A percentile compares a stretch with the other conserved stretches of the same genome.
phyloP scores from a whole-genome alignment of 2,113 vertebrate genomes.

The Gila orcuttii region DNA sequence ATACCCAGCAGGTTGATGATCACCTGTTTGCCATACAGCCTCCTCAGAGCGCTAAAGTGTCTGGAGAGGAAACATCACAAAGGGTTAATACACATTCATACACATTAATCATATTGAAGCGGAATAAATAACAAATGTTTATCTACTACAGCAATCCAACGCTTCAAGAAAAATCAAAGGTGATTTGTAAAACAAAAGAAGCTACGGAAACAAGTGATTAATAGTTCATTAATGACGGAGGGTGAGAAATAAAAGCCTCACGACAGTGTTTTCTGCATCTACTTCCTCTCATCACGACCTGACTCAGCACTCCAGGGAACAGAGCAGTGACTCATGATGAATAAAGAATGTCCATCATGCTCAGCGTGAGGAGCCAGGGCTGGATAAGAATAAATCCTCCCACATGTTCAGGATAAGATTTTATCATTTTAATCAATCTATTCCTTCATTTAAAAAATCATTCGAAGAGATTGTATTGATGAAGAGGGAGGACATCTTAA shows the following conservation, averaged over 20 bases:
- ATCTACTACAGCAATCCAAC: not conserved
- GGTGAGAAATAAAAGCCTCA: not conserved
- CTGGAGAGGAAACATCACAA: slow-evolving; percentile 71
- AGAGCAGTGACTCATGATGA: slow-evolving; percentile 34
- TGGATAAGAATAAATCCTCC: not conserved
- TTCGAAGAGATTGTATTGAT: not conserved
- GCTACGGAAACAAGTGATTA: not conserved
- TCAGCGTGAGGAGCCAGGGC: not conserved
- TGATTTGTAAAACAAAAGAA: not conserved
- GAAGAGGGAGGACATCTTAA: not conserved
- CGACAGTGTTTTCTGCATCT: not conserved
- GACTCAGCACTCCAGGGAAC: slow-evolving; percentile 37
- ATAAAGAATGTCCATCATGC: slow-evolving; percentile 3
- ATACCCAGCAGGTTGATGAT: slow-evolving; percentile 95
- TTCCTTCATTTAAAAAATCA: not conserved
- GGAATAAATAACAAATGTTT: not conserved
- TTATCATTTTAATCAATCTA: not conserved
- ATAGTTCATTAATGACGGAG: not conserved
- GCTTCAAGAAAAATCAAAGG: not conserved
- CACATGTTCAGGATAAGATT: not conserved
- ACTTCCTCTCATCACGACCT: slow-evolving; percentile 18
- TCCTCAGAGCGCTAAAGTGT: slow-evolving; percentile 92
- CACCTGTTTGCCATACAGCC: slow-evolving; percentile 92
- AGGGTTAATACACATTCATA: not conserved
- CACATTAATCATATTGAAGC: not conserved